Evolutionary conservation across 1,140 invertebrate genomes (phyloP).

Genomic region (Magallana gigas): DNA sequence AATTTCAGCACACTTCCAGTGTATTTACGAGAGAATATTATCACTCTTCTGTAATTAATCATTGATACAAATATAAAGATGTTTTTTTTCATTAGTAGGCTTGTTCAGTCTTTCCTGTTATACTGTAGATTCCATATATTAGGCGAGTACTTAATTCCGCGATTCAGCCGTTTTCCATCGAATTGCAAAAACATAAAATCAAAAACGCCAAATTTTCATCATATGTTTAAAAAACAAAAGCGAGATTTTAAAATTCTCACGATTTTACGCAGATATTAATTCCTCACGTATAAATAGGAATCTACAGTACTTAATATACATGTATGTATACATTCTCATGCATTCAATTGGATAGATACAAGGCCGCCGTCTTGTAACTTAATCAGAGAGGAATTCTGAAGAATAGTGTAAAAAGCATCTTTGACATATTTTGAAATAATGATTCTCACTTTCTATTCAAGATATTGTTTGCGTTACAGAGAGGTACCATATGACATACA

Average conservation of each 20-base stretch:
- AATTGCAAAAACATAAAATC: too few relatives aligned
- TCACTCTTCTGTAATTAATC: conserved; percentile 1
- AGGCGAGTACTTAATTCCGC: too few relatives aligned
- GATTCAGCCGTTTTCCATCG: too few relatives aligned
- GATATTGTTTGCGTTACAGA: conserved; percentile 69
- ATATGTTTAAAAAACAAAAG: too few relatives aligned
- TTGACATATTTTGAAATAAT: not conserved
- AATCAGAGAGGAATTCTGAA: not conserved
- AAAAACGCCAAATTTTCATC: too few relatives aligned
- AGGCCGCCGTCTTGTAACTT: not conserved
- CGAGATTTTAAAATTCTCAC: too few relatives aligned
- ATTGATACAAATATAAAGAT: conserved; percentile 20
- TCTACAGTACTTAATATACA: too few relatives aligned
- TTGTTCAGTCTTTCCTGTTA: not conserved
- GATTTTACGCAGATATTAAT: too few relatives aligned
- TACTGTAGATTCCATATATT: too few relatives aligned
- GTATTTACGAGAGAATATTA: conserved; percentile 21
- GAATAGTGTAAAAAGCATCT: not conserved
- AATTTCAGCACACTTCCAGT: conserved; percentile 7
- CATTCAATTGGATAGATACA: not conserved
- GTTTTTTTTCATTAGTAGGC: conserved; percentile 16
- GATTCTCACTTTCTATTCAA: not conserved
- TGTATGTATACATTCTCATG: too few relatives aligned
- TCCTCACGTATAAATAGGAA: too few relatives aligned
- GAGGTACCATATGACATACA: conserved; percentile 78